Base-by-base conservation (phyloP, 2,888 invertebrate genomes). In the Stenodera caucasica region DNA sequence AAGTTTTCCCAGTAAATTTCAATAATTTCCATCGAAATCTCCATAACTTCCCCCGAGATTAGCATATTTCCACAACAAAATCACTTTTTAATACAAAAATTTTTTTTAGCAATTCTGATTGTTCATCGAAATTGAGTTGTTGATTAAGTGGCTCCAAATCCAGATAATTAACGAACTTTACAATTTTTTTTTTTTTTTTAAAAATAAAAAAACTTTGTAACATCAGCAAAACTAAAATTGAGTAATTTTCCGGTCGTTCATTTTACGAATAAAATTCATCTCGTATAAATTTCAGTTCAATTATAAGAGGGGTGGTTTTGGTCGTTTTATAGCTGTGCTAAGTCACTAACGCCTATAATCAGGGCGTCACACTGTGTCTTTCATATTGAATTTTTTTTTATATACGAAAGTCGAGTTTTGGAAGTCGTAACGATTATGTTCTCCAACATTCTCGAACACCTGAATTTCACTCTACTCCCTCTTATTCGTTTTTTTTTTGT, bases 321-420 rank as follows among this genome's bases (percentile, higher is more conserved):
- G 59, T 53, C 51, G 50, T 54, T 45, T 63, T 58, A 60, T 65
- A 61, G 65, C 56, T 8, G 60, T 53, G 64, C 64, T 70, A 68
- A 70, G 66, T 67, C 65, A 62, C 62, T n/a, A 53, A 45, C 62
- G 65, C 54, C 66, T 65, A 63, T 67, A 65, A 68, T 63, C 35
- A 56, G 59, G 60, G 62, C 66, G 63, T 63, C 70, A 64, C 64
- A 65, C 63, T 60, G 63, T 60, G 56, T 64, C 68, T 66, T 18
- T 18, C 64, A 69, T 67, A 67, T 67, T 70, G 68, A 70, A 69
- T 60, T 70, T 71, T 71, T 70, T n/a, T n/a, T n/a, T n/a, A n/a
- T n/a, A n/a, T 67, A 70, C 69, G 56, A 61, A 52, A 67, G 69
- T 70, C 67, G 67, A 35, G 35, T 40, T 64, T 66, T 59, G 57